These are phyloP conservation scores for Uria aalge DNA, from an alignment of 2,113 vertebrate species.

Conservation along the genomic window DNA sequence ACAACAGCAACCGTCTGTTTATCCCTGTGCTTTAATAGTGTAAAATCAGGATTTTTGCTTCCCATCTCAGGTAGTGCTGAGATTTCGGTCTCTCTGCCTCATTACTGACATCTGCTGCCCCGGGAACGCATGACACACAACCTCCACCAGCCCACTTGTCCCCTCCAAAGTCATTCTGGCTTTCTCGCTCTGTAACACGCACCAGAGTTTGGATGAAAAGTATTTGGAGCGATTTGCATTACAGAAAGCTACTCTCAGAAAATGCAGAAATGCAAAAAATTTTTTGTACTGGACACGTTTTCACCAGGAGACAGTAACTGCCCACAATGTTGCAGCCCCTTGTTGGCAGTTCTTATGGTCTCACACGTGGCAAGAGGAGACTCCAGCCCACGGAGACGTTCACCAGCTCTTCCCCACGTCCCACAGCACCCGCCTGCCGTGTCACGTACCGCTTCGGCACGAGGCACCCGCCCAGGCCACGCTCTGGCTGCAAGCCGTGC, in stretches of 20 bases:
- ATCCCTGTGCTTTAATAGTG: not conserved
- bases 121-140: not conserved
- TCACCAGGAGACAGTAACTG: not conserved
- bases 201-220: fast-evolving
- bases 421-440: not conserved
- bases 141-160: not conserved
- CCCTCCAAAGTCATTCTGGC: not conserved
- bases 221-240: not conserved
- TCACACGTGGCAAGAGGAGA: not conserved
- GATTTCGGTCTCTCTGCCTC: not conserved
- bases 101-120: not conserved
- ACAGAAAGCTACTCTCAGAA: not conserved
- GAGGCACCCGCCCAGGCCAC: not conserved
- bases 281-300: not conserved
- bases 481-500: not conserved
- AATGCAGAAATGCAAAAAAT: not conserved
- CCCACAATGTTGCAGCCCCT: fast-evolving
- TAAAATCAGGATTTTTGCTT: not conserved
- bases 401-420: not conserved
- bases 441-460: not conserved
- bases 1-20: not conserved
- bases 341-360: not conserved
- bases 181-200: fast-evolving
- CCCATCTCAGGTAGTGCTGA: fast-evolving
- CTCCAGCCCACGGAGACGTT: not conserved